These are phyloP conservation scores for Nyctalus aviator DNA, from an alignment of 2,797 vertebrate genomes.

Conservation along the genomic window DNA sequence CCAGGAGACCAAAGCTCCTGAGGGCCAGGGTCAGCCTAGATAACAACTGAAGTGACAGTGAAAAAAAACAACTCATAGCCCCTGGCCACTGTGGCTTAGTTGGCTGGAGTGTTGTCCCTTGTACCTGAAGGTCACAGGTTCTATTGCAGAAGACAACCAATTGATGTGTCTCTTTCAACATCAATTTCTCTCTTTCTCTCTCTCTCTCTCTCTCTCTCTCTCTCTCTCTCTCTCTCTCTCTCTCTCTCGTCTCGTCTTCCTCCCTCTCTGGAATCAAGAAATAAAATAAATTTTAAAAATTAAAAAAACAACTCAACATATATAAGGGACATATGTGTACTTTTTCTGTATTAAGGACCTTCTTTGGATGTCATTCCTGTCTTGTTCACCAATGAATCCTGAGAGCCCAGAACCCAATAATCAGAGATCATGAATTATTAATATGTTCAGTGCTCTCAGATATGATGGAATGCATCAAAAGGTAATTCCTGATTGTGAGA, in stretches of 20 bases:
- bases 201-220: no score
- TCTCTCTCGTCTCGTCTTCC: no score
- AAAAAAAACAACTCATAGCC: background rate
- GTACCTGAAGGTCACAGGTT: background rate
- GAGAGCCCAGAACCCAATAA: background rate
- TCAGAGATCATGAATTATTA: background rate
- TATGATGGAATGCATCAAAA: background rate
- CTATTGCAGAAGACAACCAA: background rate
- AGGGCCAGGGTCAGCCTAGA: background rate
- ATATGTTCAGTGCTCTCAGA: background rate
- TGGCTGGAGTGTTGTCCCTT: background rate
- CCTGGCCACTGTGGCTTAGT: background rate
- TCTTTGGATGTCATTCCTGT: accelerated
- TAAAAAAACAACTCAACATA: background rate
- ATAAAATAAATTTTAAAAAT: background rate
- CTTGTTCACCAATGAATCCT: background rate
- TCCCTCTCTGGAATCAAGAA: background rate
- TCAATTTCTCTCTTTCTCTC: background rate
- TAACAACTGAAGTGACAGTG: accelerated
- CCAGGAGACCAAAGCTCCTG: background rate
- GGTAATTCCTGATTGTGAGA: background rate
- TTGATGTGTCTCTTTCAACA: background rate
- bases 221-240: no score
- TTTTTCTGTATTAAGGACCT: background rate
- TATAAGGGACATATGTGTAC: background rate